phyloP scores from a whole-genome alignment of 2,888 invertebrate genomes.

The Sthenelais limicola region DNA sequence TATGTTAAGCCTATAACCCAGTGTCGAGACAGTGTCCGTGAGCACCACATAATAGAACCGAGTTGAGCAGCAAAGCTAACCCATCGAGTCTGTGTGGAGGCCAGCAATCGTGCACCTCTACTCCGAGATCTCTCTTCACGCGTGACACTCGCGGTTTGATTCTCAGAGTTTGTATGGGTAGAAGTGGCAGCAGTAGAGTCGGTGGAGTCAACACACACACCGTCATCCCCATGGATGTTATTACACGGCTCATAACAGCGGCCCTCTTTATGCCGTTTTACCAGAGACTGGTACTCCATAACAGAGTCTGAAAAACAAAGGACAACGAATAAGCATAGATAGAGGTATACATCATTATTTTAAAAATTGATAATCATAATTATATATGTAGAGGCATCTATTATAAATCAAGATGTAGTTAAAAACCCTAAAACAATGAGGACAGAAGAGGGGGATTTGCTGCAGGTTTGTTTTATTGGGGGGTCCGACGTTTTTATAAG shows the following conservation, averaged over 20 bases:
- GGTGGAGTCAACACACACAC: background rate
- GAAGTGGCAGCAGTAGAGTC: background rate
- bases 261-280: background rate
- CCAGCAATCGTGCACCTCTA: conserved; percentile 22
- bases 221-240: conserved; percentile 3
- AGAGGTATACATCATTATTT: background rate
- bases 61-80: conserved; percentile 5
- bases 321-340: background rate
- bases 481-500: too few species aligned
- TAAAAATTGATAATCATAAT: too few species aligned
- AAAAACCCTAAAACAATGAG: too few species aligned
- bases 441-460: too few species aligned
- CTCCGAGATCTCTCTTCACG: conserved; percentile 7
- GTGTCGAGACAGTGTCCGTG: conserved; percentile 29
- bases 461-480: too few species aligned
- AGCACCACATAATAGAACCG: conserved; percentile 12
- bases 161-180: background rate
- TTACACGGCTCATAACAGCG: conserved; percentile 13
- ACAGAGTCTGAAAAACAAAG: conserved; percentile 12
- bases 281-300: background rate
- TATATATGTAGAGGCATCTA: too few species aligned
- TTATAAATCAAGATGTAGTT: too few species aligned
- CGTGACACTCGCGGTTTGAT: too few species aligned
- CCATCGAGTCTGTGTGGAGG: conserved; percentile 18
- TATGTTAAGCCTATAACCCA: conserved; percentile 37